phyloP scores from a whole-genome alignment of 2,888 invertebrate genomes.

The Thecophora atra region DNA sequence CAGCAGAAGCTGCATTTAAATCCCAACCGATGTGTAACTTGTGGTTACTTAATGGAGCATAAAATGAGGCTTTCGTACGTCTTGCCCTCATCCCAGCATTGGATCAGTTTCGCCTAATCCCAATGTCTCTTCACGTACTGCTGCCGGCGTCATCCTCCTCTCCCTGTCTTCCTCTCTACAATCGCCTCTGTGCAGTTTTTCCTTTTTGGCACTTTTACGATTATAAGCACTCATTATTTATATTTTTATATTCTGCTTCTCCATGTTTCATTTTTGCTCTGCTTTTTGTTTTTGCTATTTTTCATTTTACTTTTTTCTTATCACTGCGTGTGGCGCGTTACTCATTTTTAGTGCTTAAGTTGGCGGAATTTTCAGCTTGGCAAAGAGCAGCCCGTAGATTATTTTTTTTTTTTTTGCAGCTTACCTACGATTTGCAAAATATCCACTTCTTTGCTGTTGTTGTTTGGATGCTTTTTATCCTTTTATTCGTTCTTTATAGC shows the following conservation, averaged over 20 bases:
- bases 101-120: background rate
- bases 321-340: constrained; percentile 29
- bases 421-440: background rate
- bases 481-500: background rate
- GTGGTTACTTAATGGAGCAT: constrained; percentile 56
- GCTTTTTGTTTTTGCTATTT: constrained; percentile 15
- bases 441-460: background rate
- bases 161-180: background rate
- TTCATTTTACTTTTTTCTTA: constrained; percentile 20
- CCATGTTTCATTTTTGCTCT: background rate
- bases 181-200: background rate
- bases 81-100: background rate
- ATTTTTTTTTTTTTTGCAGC: background rate
- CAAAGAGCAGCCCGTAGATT: background rate
- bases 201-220: too few relatives aligned
- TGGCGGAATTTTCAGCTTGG: constrained; percentile 46
- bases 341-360: constrained; percentile 58
- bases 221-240: constrained; percentile 4
- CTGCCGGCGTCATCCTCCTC: background rate
- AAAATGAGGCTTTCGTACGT: constrained; percentile 43
- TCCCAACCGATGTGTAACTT: constrained; percentile 47
- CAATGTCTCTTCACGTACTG: background rate
- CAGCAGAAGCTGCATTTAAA: background rate
- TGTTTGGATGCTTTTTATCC: background rate
- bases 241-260: background rate